A percentile compares a stretch with the other conserved stretches of the same genome.
Evolutionary conservation across 1,140 invertebrate genomes (phyloP).

Genomic region (Eupeodes corollae): DNA sequence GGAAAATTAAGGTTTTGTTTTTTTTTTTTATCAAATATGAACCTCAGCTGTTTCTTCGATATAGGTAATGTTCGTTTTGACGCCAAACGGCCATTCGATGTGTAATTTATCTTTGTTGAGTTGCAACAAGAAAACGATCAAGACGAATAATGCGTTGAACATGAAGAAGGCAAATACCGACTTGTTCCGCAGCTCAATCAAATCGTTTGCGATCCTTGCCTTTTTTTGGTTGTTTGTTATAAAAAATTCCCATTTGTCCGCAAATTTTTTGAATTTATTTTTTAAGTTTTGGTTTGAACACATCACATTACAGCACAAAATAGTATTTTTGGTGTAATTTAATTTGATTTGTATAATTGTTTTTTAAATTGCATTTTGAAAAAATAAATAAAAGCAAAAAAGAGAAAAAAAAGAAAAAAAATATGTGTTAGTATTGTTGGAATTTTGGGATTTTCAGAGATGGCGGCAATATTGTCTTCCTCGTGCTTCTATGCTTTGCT

Average conservation of each 20-base stretch:
- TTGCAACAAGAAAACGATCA: conserved; percentile 96
- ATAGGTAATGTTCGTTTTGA: conserved; percentile 89
- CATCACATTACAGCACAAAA: conserved; percentile 13
- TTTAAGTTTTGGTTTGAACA: neutral
- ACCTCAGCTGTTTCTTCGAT: conserved; percentile 83
- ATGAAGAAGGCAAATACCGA: conserved; percentile 97
- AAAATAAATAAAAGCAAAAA: conserved; percentile 12
- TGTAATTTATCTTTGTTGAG: conserved; percentile 94
- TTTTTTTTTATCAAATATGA: conserved; percentile 15
- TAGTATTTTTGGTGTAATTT: conserved; percentile 5
- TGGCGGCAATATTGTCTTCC: too few species aligned
- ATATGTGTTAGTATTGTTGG: conserved; percentile 21
- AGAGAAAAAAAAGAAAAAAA: conserved; percentile 15
- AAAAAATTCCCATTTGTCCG: neutral
- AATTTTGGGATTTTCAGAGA: conserved; percentile 4
- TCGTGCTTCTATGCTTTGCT: neutral
- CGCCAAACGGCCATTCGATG: conserved; percentile 86
- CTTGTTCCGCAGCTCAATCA: conserved; percentile 89
- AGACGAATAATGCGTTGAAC: conserved; percentile 97
- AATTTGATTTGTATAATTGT: conserved; percentile 1
- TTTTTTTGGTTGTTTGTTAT: conserved; percentile 38
- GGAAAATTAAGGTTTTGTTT: conserved; percentile 5
- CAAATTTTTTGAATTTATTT: neutral
- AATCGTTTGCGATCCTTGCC: conserved; percentile 74
- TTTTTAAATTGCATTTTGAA: conserved; percentile 1